Percentiles rank a stretch among this genome's conserved stretches.
Evolutionary conservation across 2,797 vertebrate genomes (phyloP).

Genomic region (Florisuga fusca): DNA sequence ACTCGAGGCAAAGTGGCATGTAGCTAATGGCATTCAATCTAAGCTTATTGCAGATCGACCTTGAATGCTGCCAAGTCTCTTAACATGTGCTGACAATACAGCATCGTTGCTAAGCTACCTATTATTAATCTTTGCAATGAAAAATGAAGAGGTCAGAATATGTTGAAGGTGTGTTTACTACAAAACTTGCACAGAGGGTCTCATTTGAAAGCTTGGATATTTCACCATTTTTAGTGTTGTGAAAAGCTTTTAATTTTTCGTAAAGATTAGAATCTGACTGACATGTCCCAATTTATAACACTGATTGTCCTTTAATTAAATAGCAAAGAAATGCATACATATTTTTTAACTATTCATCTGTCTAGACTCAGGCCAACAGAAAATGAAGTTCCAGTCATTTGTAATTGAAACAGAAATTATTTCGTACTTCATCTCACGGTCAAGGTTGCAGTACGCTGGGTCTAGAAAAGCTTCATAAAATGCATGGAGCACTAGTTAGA

Average conservation of each 20-base stretch:
- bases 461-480: neutral
- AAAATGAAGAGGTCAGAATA: conserved; percentile 71
- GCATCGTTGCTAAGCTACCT: conserved; percentile 79
- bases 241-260: neutral
- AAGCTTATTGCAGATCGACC: conserved; percentile 64
- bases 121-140: conserved; percentile 74
- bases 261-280: neutral
- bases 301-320: conserved; percentile 23
- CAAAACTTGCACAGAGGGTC: conserved; percentile 35
- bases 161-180: conserved; percentile 65
- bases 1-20: conserved; percentile 62
- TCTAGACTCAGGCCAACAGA: neutral
- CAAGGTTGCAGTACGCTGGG: neutral
- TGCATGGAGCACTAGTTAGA: neutral
- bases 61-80: conserved; percentile 73
- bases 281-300: neutral
- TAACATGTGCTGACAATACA: conserved; percentile 62
- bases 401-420: neutral
- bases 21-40: conserved; percentile 67
- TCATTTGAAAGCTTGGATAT: conserved; percentile 54
- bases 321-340: neutral
- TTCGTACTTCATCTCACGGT: neutral
- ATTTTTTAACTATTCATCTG: neutral
- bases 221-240: neutral
- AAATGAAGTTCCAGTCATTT: neutral